Evolutionary conservation across 2,797 vertebrate genomes (phyloP).

Genomic region (Hydrolagus colliei): DNA sequence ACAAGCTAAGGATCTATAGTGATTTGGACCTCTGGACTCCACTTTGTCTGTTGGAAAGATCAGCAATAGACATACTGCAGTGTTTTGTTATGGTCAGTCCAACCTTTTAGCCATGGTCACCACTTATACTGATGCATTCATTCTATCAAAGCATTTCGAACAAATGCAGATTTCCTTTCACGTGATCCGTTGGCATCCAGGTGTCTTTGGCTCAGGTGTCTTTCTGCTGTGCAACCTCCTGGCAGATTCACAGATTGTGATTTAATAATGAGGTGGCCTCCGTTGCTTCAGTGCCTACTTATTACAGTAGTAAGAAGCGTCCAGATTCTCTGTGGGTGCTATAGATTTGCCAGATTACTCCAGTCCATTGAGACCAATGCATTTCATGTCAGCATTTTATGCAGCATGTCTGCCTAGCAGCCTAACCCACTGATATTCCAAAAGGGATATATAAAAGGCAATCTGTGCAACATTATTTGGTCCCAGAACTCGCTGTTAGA

Average conservation of each 20-base stretch:
- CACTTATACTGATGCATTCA: neutral
- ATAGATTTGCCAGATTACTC: neutral
- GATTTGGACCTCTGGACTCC: too few species aligned
- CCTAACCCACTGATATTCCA: slow-evolving; percentile 9
- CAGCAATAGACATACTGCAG: too few species aligned
- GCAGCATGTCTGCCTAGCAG: neutral
- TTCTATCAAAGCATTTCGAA: neutral
- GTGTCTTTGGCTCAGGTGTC: neutral
- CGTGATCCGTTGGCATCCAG: too few species aligned
- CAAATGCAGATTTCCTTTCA: neutral
- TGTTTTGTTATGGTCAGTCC: neutral
- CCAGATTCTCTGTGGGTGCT: neutral
- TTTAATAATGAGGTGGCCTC: neutral
- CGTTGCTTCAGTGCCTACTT: neutral
- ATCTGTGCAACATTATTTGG: slow-evolving; percentile 19
- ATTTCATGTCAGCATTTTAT: neutral
- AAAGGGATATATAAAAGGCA: slow-evolving; percentile 25
- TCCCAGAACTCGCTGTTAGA: slow-evolving; percentile 24
- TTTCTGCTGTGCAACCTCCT: neutral
- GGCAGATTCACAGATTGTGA: neutral
- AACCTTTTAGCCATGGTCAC: neutral
- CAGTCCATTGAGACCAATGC: too few species aligned
- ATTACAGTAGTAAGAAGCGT: neutral
- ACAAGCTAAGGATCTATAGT: too few species aligned
- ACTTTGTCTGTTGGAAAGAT: too few species aligned